Evolutionary conservation across 2,113 vertebrate species (phyloP).

Genomic region (Aythya baeri): DNA sequence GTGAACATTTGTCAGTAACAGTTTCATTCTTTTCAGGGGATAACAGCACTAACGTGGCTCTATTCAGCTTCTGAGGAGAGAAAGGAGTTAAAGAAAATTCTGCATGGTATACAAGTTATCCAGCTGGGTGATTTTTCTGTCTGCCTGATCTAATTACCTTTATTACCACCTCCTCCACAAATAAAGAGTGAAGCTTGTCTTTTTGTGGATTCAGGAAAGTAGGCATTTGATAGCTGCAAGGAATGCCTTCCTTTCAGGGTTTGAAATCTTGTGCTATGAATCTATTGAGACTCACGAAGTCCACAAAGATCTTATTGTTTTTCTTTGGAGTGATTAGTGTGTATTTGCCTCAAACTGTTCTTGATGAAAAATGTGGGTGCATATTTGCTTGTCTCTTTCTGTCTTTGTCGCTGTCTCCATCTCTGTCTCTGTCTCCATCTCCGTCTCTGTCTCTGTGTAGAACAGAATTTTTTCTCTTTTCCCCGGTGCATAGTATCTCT

Average conservation of each 20-base stretch:
- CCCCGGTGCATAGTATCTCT: not conserved
- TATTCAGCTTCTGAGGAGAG: not conserved
- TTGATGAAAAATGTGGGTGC: not conserved
- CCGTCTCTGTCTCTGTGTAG: not conserved
- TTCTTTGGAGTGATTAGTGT: not conserved
- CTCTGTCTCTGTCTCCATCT: not conserved
- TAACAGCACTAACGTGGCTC: not conserved
- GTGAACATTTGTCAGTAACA: not conserved
- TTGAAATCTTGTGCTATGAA: not conserved
- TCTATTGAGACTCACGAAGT: not conserved
- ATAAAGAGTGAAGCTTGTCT: not conserved
- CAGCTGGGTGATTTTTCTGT: slow-evolving; percentile 5
- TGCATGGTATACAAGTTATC: not conserved
- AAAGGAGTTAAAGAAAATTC: not conserved
- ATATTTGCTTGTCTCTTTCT: not conserved
- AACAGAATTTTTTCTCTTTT: not conserved
- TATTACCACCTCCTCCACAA: not conserved
- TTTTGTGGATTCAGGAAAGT: not conserved
- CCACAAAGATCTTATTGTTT: not conserved
- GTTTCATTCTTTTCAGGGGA: not conserved
- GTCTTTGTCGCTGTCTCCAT: not conserved
- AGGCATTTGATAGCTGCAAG: not conserved
- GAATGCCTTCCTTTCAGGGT: not conserved
- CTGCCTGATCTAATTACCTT: slow-evolving; percentile 25
- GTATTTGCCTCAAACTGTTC: not conserved